Evolutionary conservation across 2,888 invertebrate species (phyloP), one percentile per base, ranked within the genome.

Genomic region (Drosophila meridiana): DNA sequence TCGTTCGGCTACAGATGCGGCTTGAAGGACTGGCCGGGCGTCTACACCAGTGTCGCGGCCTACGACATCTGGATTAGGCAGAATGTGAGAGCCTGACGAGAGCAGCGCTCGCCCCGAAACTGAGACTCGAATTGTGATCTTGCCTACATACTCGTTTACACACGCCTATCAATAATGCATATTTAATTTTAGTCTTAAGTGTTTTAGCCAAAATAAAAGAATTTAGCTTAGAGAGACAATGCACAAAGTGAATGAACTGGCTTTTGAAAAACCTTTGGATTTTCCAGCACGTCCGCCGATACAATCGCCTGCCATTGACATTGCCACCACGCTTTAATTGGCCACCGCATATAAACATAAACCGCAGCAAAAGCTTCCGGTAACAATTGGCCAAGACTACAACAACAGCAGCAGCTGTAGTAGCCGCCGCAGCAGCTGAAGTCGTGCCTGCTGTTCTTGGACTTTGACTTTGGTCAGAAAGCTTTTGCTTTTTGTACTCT

Each of bases 1-100:
- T 96, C 96, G 1, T 96, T 95, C 76, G 96, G 96, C 0, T 94
- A 94, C 13, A 95, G 95, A 2, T 96, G 95, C 65, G 96, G 95
- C 0, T 93, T 94, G 52, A 94, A 94, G 32, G 92, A 91, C 20
- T 95, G 95, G 94, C 96, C 96, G 0, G 96, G 95, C 3, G 95
- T 96, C 0, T 96, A 96, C 84, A 95, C 96, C 0, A 94, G 94
- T n/a, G 95, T 96, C 0, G 92, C 94, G 0, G 93, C 93, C 50
- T 96, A 95, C 82, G 84, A 94, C 3, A 93, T 94, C 59, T 96
- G 93, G 93, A 93, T 93, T 38, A 83, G 66, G 53, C 90, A 87
- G 58, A 91, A 90, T 57, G 57, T 92, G 20, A 73, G 89, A 20
- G 76, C 77, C 38, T 80, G 75, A 55, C 32, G 32, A n/a, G 50